Percentiles rank a stretch among this genome's conserved stretches.
Evolutionary conservation across 2,888 invertebrate species (phyloP).

Genomic region (Eugnorisma glareosa): DNA sequence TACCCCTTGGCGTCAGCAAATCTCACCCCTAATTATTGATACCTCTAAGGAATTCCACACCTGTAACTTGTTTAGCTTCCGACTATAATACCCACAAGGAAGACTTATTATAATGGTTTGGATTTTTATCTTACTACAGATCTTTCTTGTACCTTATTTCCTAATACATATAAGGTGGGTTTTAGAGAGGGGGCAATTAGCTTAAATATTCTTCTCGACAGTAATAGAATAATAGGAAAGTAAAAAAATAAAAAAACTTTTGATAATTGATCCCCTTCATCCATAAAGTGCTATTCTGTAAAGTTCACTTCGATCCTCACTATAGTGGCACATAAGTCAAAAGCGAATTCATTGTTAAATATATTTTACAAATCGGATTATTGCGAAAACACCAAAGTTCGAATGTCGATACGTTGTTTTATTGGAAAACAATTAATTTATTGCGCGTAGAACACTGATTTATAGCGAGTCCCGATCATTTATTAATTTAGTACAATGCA

Average conservation of each 20-base stretch:
- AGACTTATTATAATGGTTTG: neutral
- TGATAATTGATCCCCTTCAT: too few relatives aligned
- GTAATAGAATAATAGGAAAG: neutral
- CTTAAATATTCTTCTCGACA: neutral
- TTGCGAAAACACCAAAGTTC: neutral
- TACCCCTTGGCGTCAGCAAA: constrained; percentile 18
- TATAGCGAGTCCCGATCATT: neutral
- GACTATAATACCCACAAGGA: neutral
- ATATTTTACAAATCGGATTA: neutral
- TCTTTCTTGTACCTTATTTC: neutral
- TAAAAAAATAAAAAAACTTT: too few relatives aligned
- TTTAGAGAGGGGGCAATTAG: too few relatives aligned
- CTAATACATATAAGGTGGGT: too few relatives aligned
- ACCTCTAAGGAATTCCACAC: constrained; percentile 23
- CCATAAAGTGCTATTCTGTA: neutral
- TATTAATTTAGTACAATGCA: neutral
- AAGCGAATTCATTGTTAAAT: neutral
- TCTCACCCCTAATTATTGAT: constrained; percentile 31
- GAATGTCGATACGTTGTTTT: neutral
- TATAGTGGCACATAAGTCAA: neutral
- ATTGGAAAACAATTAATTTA: neutral
- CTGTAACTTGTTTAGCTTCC: neutral
- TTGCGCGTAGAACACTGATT: neutral
- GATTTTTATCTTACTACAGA: neutral
- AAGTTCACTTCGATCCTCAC: neutral